These are phyloP conservation scores for Notolabrus celidotus DNA, from an alignment of 2,797 vertebrate species.

Conservation along the genomic window DNA sequence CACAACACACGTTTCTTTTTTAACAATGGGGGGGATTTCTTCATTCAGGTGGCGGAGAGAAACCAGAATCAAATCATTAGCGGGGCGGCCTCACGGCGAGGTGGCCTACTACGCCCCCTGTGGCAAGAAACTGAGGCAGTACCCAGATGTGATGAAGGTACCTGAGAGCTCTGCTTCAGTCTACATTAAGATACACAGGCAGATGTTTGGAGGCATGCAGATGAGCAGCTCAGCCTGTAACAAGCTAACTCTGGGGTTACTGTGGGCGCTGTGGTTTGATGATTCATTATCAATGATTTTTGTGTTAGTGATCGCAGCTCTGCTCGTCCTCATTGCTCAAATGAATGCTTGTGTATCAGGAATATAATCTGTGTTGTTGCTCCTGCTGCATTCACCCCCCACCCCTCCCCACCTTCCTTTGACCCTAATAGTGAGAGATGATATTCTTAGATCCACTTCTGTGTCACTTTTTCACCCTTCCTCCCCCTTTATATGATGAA, in stretches of 20 bases:
- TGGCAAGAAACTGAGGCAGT: conserved; percentile 97
- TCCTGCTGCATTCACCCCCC: conserved; percentile 56
- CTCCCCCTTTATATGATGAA: conserved; percentile 45
- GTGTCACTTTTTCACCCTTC: conserved; percentile 62
- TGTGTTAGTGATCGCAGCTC: conserved; percentile 20
- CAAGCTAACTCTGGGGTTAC: conserved; percentile 12
- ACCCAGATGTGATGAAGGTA: conserved; percentile 96
- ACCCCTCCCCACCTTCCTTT: conserved; percentile 53
- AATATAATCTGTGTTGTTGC: conserved; percentile 52
- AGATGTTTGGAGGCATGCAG: conserved; percentile 60
- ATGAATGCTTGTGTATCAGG: conserved; percentile 65
- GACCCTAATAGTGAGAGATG: conserved; percentile 71
- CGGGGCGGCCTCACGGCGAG: conserved; percentile 94
- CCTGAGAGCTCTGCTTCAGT: conserved; percentile 16
- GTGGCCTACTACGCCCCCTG: conserved; percentile 96
- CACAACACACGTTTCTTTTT: too few species aligned
- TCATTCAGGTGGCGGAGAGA: conserved; percentile 93
- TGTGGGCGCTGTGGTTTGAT: conserved; percentile 14
- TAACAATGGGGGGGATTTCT: conserved; percentile 13
- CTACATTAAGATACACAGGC: conserved; percentile 54
- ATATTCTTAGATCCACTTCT: conserved; percentile 76
- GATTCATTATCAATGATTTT: conserved; percentile 33
- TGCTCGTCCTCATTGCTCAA: conserved; percentile 62
- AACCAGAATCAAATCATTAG: conserved; percentile 92
- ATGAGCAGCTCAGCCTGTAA: conserved; percentile 56